Conservation (phyloP, 2,888 invertebrate species). For the Nycteola revayana region DNA sequence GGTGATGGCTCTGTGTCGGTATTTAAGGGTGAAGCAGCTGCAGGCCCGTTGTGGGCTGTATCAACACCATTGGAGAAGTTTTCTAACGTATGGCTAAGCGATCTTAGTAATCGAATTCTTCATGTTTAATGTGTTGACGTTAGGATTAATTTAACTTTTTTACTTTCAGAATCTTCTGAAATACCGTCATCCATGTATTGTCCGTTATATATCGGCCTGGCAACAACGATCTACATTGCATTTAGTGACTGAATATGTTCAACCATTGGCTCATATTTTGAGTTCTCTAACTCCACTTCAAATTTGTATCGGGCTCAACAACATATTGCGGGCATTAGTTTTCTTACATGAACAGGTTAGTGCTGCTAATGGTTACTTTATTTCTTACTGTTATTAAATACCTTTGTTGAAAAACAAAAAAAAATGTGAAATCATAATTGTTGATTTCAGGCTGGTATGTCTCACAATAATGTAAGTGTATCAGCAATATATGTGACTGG, state of each 20-base stretch:
- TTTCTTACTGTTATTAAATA: no score
- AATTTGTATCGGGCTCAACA: constrained; percentile 92
- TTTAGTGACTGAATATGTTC: constrained; percentile 91
- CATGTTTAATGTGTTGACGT: not conserved
- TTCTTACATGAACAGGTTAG: constrained; percentile 90
- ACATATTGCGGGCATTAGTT: constrained; percentile 89
- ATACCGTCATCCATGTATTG: constrained; percentile 92
- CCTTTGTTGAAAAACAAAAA: no score
- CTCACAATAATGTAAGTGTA: constrained; percentile 92
- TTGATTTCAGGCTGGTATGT: constrained; percentile 83
- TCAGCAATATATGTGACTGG: constrained; percentile 91
- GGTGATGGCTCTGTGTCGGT: constrained; percentile 85
- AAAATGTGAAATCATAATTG: no score
- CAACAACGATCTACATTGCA: constrained; percentile 88
- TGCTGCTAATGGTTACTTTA: not conserved
- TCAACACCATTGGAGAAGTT: constrained; percentile 88
- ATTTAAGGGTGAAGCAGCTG: constrained; percentile 88
- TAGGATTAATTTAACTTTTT: constrained; percentile 29
- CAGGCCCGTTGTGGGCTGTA: constrained; percentile 84
- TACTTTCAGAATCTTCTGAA: constrained; percentile 89
- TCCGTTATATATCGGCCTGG: constrained; percentile 92
- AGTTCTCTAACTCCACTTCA: constrained; percentile 87
- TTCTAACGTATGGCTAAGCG: constrained; percentile 86
- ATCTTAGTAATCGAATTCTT: no score
- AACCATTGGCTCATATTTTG: constrained; percentile 86